Evolutionary conservation across 2,113 vertebrate species (phyloP), one percentile per base, ranked within the genome.

Genomic region (Sander vitreus): DNA sequence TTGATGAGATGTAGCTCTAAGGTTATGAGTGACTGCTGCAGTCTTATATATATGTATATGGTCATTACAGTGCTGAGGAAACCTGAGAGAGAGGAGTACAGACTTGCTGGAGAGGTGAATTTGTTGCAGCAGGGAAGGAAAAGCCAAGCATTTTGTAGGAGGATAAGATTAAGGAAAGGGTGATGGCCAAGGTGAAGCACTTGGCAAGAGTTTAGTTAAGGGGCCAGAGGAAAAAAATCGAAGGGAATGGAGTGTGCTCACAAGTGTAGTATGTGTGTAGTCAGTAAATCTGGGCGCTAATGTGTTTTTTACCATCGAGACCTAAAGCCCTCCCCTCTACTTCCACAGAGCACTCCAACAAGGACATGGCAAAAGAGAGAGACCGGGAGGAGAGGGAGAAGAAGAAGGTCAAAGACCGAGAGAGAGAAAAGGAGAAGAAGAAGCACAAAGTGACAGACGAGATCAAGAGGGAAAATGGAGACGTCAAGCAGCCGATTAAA

Each of bases 401-500:
- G 84, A 91, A 92, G 74, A 93, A 88, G 71, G 85, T 93, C 55
- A 93, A 96, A 93, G 95, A 96, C 73, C 94, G 94, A 85, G 96
- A 97, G 90, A 96, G 93, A 68, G 96, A 97, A 59, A 97, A 95
- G 86, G 96, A 97, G 68, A 97, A 96, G 65, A 98, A 96, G 94
- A 98, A 98, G 87, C 96, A 98, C 94, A 99, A 97, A 94, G 84
- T 95, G 87, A 96, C 97, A 89, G 97, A 95, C 81, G 97, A 98
- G 92, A 96, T 98, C 84, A 99, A 98, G 95, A 96, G 97, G 91
- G 97, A 99, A 92, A 99, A 99, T 59, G 98, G 98, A 83, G 97
- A 97, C 87, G 93, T 99, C 84, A 97, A 97, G 88, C 93, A 96
- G 85, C 94, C 96, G 36, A 95, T 97, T 90, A 99, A 98, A 97